A percentile compares a stretch with the other conserved stretches of the same genome.
These are phyloP conservation scores for Lucifuga dentata DNA, from an alignment of 2,113 vertebrate species.

Conservation along the genomic window DNA sequence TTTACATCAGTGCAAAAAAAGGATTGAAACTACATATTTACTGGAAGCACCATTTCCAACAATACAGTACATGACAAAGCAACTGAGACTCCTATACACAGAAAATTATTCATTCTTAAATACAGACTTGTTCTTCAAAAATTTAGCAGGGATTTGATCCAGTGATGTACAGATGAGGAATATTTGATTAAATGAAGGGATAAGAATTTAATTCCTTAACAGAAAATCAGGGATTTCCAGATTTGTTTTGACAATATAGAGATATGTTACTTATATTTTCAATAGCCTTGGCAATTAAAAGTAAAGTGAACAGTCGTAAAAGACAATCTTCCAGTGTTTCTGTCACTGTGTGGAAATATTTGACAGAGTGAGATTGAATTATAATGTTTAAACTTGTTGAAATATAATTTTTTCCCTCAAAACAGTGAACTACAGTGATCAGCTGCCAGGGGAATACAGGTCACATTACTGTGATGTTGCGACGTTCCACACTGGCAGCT, in stretches of 20 bases:
- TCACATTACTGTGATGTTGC: slow-evolving; percentile 27
- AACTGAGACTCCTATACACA: slow-evolving; percentile 29
- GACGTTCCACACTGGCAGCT: slow-evolving; percentile 54
- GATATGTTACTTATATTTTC: no score
- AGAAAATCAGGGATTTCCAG: slow-evolving; percentile 17
- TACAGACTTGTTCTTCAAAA: slow-evolving; percentile 40
- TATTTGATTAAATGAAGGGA: slow-evolving; percentile 34
- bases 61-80: slow-evolving; percentile 53
- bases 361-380: not conserved
- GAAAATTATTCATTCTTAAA: slow-evolving; percentile 26
- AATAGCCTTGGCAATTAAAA: no score
- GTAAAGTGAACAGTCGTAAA: no score
- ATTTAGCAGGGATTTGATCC: slow-evolving; percentile 32
- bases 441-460: slow-evolving; percentile 41
- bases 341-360: not conserved
- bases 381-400: slow-evolving; percentile 23
- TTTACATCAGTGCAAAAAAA: slow-evolving; percentile 75
- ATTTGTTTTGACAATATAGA: not conserved
- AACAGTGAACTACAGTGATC: slow-evolving; percentile 16
- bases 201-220: slow-evolving; percentile 12
- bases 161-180: slow-evolving; percentile 13
- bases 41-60: slow-evolving; percentile 39
- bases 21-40: slow-evolving; percentile 49
- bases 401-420: not conserved
- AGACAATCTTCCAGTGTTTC: no score